These are phyloP conservation scores for Tapera naevia DNA, from an alignment of 2,797 vertebrate species.

Conservation along the genomic window DNA sequence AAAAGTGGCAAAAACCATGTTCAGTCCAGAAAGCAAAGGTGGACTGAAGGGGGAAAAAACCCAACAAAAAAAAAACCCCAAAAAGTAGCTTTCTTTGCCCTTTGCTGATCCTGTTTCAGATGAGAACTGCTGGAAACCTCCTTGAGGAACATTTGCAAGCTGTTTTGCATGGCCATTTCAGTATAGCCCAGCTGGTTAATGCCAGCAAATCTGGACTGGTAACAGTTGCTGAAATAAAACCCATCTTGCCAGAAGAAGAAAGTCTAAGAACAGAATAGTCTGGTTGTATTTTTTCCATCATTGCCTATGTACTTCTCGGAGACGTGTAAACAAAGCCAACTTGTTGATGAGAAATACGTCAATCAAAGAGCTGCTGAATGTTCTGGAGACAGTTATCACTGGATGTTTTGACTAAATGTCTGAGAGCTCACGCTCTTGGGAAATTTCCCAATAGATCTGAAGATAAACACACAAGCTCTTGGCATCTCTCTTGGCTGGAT, in stretches of 20 bases:
- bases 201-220: background rate
- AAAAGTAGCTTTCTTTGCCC: background rate
- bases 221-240: constrained; percentile 17
- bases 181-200: constrained; percentile 34
- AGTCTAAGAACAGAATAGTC: constrained; percentile 43
- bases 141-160: background rate
- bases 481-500: constrained; percentile 26
- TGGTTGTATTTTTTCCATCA: constrained; percentile 11
- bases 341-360: constrained; percentile 71
- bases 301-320: constrained; percentile 36
- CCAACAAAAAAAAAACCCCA: too few species aligned
- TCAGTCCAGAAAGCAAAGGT: background rate
- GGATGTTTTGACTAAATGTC: constrained; percentile 70
- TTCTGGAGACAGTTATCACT: constrained; percentile 62
- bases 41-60: background rate
- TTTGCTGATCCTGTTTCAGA: background rate
- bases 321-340: constrained; percentile 64
- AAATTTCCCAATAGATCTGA: constrained; percentile 60
- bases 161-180: background rate
- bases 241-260: constrained; percentile 27
- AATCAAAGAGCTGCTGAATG: constrained; percentile 61
- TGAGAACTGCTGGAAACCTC: background rate
- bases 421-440: constrained; percentile 55
- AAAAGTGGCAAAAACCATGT: background rate
- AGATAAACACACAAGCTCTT: constrained; percentile 55